Conservation (phyloP, 2,888 invertebrate species). For the Cataglyphis livida region DNA sequence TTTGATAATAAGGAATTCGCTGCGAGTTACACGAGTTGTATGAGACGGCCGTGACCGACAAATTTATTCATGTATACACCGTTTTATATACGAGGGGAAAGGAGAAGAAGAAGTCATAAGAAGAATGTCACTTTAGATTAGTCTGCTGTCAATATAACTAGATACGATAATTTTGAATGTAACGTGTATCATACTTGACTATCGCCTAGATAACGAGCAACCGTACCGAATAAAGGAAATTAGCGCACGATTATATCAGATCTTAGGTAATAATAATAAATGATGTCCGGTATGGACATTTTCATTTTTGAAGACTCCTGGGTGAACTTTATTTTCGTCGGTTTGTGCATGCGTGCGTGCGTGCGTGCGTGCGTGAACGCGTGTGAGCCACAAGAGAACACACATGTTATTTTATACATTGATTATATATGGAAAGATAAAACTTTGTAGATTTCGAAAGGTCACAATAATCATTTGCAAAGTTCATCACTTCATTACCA, state of each 20-base stretch:
- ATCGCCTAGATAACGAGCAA: conserved; percentile 80
- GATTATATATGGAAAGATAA: conserved; percentile 50
- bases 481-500: conserved; percentile 35
- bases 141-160: conserved; percentile 76
- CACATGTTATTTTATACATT: conserved; percentile 51
- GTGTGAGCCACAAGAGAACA: conserved; percentile 35
- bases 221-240: conserved; percentile 77
- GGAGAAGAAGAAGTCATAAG: conserved; percentile 60
- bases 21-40: neutral
- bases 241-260: conserved; percentile 83
- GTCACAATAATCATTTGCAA: conserved; percentile 43
- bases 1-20: neutral
- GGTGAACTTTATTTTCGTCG: conserved; percentile 68
- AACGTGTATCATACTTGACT: conserved; percentile 83
- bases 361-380: neutral
- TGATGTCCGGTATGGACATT: conserved; percentile 81
- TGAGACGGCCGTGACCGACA: conserved; percentile 45
- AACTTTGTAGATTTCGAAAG: conserved; percentile 51
- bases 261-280: conserved; percentile 82
- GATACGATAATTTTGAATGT: conserved; percentile 79
- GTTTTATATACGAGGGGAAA: conserved; percentile 77
- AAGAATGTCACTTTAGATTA: conserved; percentile 74
- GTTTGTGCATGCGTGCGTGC: conserved; percentile 24
- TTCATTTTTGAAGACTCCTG: conserved; percentile 79
- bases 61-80: conserved; percentile 71